Evolutionary conservation across 2,888 invertebrate genomes (phyloP).

Genomic region (Hypolimnas misippus): DNA sequence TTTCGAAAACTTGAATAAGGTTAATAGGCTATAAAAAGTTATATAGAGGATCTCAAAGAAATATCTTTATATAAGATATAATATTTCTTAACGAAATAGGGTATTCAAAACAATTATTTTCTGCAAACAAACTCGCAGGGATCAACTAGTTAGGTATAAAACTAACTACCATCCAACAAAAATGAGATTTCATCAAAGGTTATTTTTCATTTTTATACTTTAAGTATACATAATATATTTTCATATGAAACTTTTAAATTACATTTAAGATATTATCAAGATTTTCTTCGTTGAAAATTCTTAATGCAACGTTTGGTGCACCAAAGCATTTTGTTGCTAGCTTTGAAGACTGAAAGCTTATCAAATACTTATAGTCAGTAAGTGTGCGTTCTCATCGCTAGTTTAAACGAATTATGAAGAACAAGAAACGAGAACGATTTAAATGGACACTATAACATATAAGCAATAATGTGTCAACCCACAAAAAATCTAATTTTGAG

Average conservation of each 20-base stretch:
- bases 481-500: no score
- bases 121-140: no score
- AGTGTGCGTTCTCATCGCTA: background rate
- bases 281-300: background rate
- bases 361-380: conserved; percentile 4
- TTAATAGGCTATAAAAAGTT: no score
- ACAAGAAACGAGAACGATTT: no score
- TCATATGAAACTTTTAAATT: background rate
- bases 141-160: no score
- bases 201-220: background rate
- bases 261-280: background rate
- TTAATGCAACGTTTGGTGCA: background rate
- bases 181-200: background rate
- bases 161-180: background rate
- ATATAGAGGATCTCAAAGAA: no score
- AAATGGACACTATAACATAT: no score
- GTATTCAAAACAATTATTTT: no score
- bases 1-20: no score
- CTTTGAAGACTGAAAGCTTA: background rate
- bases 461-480: no score
- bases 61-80: no score
- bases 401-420: background rate
- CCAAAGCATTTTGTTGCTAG: background rate
- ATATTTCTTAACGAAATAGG: no score
- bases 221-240: background rate